These are phyloP conservation scores for Schizotus pectinicornis DNA, from an alignment of 2,888 invertebrate species.

Conservation along the genomic window DNA sequence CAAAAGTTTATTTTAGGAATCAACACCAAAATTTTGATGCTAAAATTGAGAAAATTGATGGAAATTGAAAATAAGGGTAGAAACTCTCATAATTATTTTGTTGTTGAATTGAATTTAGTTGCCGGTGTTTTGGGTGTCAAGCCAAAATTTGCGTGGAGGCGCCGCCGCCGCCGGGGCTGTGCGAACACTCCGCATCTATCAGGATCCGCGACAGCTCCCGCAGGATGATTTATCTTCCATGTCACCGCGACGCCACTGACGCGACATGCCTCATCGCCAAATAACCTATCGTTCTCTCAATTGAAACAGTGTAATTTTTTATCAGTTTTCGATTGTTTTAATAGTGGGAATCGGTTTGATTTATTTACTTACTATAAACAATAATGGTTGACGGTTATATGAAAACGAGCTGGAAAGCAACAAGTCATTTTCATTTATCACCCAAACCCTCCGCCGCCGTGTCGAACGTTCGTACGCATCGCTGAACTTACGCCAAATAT, in stretches of 20 bases:
- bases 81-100: constrained; percentile 1
- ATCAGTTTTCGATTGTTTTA: constrained; percentile 39
- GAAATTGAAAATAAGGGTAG: too few relatives aligned
- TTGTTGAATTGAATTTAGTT: too few relatives aligned
- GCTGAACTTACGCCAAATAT: constrained; percentile 10
- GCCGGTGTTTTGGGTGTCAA: too few relatives aligned
- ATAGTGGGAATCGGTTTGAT: constrained; percentile 39
- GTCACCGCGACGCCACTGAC: constrained; percentile 49
- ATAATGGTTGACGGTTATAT: constrained; percentile 40
- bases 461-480: constrained; percentile 11
- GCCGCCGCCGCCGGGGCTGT: constrained; percentile 8
- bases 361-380: constrained; percentile 47
- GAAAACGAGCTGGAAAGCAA: constrained; percentile 35
- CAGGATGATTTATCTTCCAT: constrained; percentile 50
- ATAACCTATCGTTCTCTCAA: constrained; percentile 52
- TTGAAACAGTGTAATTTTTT: constrained; percentile 45
- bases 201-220: constrained; percentile 45
- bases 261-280: constrained; percentile 53
- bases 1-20: too few relatives aligned
- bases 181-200: constrained; percentile 46
- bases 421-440: constrained; percentile 41
- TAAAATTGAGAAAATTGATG: too few relatives aligned
- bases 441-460: constrained; percentile 2
- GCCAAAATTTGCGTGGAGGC: neutral
- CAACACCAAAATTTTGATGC: too few relatives aligned